A percentile compares a stretch with the other conserved stretches of the same genome.
phyloP scores from a whole-genome alignment of 2,888 invertebrate species.

The Dynastes grantii region DNA sequence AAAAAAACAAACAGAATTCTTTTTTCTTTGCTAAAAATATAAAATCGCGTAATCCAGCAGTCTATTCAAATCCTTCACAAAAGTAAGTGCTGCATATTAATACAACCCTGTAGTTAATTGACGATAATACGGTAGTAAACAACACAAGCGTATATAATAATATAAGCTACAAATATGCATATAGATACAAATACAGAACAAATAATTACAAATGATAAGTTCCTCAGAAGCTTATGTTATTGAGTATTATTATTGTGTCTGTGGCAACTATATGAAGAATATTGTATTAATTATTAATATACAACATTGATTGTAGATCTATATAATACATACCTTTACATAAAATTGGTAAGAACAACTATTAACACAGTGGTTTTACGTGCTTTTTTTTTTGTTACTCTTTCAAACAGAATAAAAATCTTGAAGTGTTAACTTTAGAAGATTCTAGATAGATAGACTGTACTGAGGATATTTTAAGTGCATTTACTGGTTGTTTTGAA shows the following conservation, averaged over 20 bases:
- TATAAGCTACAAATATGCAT: background rate
- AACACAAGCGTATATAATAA: slow-evolving; percentile 4
- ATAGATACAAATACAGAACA: slow-evolving; percentile 24
- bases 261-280: background rate
- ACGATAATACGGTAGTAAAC: slow-evolving; percentile 14
- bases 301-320: too few relatives aligned
- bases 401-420: too few relatives aligned
- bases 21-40: background rate
- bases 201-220: slow-evolving; percentile 40
- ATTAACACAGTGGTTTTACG: too few relatives aligned
- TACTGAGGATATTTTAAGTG: too few relatives aligned
- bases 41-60: too few relatives aligned
- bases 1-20: background rate
- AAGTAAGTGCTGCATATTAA: background rate
- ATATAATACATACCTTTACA: too few relatives aligned
- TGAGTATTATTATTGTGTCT: background rate
- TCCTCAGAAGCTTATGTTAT: background rate
- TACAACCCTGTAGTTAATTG: slow-evolving; percentile 19
- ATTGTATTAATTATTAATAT: background rate
- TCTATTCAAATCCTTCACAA: too few relatives aligned
- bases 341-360: too few relatives aligned
- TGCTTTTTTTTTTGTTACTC: too few relatives aligned
- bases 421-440: too few relatives aligned
- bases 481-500: too few relatives aligned
- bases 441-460: too few relatives aligned